Base-by-base conservation (phyloP, 2,113 vertebrate genomes). In the Mesitornis unicolor region DNA sequence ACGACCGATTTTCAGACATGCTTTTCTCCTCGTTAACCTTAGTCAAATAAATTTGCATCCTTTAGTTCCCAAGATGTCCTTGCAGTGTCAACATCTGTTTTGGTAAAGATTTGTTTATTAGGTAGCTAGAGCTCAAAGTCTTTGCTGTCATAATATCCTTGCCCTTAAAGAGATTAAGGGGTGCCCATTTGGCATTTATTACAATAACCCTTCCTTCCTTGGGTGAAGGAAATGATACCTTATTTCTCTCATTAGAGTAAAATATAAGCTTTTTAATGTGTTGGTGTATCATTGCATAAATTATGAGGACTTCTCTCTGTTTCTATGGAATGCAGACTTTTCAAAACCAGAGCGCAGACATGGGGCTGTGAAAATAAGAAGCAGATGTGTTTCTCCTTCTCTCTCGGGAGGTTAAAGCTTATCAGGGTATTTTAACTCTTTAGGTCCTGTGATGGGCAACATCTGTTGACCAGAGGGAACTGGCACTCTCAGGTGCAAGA, bases 221-320 rank as follows among this genome's bases (percentile, higher is more conserved):
- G 4, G 91, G 75, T 95, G 97, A 97, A 97, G 95, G 97, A 97
- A 98, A 97, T 79, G 60, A 67, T 92, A 96, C 93, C 95, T 97
- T 93, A 74, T 97, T 98, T 98, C 97, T 97, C 96, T 97, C 97
- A 97, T 98, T 98, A 98, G 96, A 97, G 84, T 98, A 98, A 98
- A 98, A 98, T 97, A 97, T 73, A 97, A 95, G 89, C 94, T 94
- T 97, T 97, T 96, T 97, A 94, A 97, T 96, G 91, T 63, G 33
- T 91, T 96, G 63, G 74, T 97, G 93, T 97, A 98, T 97, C 95
- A 84, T 97, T 98, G 98, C 94, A 43, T 98, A 98, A 98, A 98
- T 98, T 98, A 97, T 89, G 91, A 97, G 96, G 95, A 89, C 95
- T 97, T 97, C 91, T 97, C 88, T 98, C 95, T 96, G 94, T 97